Conservation (phyloP, 2,113 vertebrate species). For the Acrocephalus kingi region DNA sequence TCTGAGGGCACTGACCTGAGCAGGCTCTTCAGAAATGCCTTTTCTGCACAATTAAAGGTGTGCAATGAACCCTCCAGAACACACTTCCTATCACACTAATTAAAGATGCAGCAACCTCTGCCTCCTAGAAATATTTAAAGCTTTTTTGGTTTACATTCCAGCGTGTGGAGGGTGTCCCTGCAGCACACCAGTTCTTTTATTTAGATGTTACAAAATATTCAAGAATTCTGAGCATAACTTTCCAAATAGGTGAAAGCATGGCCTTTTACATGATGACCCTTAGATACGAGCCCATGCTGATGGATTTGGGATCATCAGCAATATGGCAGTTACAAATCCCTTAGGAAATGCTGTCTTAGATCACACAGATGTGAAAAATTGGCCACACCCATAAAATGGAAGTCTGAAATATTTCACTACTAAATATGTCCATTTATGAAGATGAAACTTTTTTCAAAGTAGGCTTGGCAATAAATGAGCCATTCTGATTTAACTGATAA, state of each 20-base stretch:
- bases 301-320: neutral
- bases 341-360: neutral
- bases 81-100: neutral
- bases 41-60: neutral
- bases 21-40: neutral
- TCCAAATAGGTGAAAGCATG: neutral
- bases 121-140: neutral
- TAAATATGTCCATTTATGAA: neutral
- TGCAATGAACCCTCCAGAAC: neutral
- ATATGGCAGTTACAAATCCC: neutral
- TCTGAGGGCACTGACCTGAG: neutral
- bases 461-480: neutral
- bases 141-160: neutral
- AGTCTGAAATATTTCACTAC: neutral
- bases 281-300: neutral
- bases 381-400: neutral
- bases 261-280: neutral
- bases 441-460: neutral
- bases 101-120: neutral
- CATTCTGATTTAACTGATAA: neutral
- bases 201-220: neutral
- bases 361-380: rapidly evolving
- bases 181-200: neutral
- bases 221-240: neutral
- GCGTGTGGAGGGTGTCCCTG: rapidly evolving